phyloP scores from a whole-genome alignment of 2,797 vertebrate species.

The Tinamus major region DNA sequence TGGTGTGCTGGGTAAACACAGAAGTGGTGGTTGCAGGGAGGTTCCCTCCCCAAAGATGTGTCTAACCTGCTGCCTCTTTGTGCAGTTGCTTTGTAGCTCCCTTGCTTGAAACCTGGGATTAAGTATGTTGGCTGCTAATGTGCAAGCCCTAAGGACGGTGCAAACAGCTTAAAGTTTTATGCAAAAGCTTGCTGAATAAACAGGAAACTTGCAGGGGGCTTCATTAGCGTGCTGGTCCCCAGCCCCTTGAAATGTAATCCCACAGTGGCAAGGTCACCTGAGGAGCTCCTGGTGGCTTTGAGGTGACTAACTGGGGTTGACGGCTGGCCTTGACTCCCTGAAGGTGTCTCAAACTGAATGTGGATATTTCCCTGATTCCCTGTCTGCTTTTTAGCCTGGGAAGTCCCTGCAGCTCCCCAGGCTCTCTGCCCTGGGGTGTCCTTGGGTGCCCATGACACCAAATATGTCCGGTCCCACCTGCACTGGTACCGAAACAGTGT shows the following conservation, averaged over 20 bases:
- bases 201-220: fast-evolving
- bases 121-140: background rate
- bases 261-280: background rate
- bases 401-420: background rate
- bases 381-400: background rate
- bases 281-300: background rate
- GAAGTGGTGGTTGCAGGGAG: conserved; percentile 11
- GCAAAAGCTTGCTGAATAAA: background rate
- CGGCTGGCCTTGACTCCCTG: background rate
- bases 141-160: fast-evolving
- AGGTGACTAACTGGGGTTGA: background rate
- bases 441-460: too few species aligned
- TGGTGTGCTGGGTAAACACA: conserved; percentile 9
- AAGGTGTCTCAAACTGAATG: fast-evolving
- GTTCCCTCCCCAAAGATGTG: background rate
- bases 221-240: background rate
- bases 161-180: fast-evolving
- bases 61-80: conserved; percentile 14
- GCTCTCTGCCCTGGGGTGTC: too few species aligned
- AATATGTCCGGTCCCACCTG: background rate
- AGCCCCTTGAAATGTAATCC: too few species aligned
- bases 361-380: too few species aligned
- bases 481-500: background rate
- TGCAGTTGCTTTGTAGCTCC: background rate
- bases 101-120: background rate